Percentiles rank a stretch among this genome's conserved stretches.
Evolutionary conservation across 2,797 vertebrate genomes (phyloP).

Genomic region (Chelidonichthys spinosus): DNA sequence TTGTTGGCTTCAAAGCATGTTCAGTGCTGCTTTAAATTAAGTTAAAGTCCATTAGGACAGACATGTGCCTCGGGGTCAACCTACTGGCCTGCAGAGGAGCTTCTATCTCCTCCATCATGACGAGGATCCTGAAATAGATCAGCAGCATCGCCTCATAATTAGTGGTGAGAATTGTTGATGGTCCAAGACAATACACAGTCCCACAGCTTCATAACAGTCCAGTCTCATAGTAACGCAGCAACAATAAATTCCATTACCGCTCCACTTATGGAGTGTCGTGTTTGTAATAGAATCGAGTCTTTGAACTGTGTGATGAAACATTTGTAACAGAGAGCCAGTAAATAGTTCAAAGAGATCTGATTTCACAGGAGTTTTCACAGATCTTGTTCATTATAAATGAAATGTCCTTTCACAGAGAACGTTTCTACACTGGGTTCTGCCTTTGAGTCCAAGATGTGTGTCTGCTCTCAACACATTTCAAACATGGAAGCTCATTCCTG

Average conservation of each 20-base stretch:
- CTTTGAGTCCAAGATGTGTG: not conserved
- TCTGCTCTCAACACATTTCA: not conserved
- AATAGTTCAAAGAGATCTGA: conserved; percentile 10
- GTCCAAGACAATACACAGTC: conserved; percentile 49
- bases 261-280: not conserved
- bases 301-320: conserved; percentile 16
- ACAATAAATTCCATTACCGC: conserved; percentile 11
- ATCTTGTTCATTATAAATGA: conserved; percentile 35
- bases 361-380: conserved; percentile 33
- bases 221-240: conserved; percentile 36
- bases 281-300: conserved; percentile 21
- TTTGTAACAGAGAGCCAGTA: not conserved
- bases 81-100: conserved; percentile 24
- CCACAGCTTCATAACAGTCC: conserved; percentile 35
- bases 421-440: conserved; percentile 4
- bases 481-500: not conserved
- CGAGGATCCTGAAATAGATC: conserved; percentile 62
- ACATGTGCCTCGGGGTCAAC: conserved; percentile 37
- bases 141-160: conserved; percentile 38
- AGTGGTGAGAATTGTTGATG: conserved; percentile 49
- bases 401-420: conserved; percentile 7
- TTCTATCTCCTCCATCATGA: conserved; percentile 34
- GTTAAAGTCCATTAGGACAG: conserved; percentile 48
- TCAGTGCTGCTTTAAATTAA: conserved; percentile 33
- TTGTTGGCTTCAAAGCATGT: conserved; percentile 29